A percentile compares a stretch with the other conserved stretches of the same genome.
phyloP scores from a whole-genome alignment of 2,113 vertebrate species.

The Haemorhous mexicanus region DNA sequence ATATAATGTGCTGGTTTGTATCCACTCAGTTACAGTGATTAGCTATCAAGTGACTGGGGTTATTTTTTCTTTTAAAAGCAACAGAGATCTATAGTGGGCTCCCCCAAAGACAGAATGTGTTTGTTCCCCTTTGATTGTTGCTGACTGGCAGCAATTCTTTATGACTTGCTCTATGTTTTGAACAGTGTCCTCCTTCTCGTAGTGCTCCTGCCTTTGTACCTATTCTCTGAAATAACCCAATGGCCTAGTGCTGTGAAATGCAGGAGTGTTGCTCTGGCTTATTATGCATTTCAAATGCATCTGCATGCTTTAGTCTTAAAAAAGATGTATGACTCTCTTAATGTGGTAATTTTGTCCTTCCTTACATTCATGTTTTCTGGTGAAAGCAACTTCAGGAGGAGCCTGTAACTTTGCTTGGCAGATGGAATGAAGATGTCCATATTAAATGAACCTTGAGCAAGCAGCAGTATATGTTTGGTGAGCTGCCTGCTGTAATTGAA shows the following conservation, averaged over 20 bases:
- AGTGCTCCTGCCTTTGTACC: not conserved
- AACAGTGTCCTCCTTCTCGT: not conserved
- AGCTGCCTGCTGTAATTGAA: not conserved
- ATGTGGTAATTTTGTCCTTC: not conserved
- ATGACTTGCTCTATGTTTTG: not conserved
- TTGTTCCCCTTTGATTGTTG: not conserved
- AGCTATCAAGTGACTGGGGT: not conserved
- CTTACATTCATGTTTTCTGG: not conserved
- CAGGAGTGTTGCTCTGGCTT: not conserved
- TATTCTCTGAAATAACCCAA: not conserved
- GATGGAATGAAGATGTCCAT: not conserved
- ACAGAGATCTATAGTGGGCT: not conserved
- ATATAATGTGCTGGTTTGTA: not conserved
- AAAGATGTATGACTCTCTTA: not conserved
- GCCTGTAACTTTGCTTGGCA: not conserved
- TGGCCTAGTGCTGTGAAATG: not conserved
- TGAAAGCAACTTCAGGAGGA: not conserved
- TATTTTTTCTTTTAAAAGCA: slow-evolving; percentile 4
- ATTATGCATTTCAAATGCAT: not conserved
- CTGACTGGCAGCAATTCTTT: not conserved
- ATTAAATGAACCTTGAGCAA: not conserved
- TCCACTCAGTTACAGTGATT: not conserved
- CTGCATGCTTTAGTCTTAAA: not conserved
- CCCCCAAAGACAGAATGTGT: not conserved
- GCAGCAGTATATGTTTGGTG: not conserved